Percentiles rank a stretch among this genome's conserved stretches.
phyloP scores from a whole-genome alignment of 2,797 vertebrate genomes.

The Arnoldichthys spilopterus region DNA sequence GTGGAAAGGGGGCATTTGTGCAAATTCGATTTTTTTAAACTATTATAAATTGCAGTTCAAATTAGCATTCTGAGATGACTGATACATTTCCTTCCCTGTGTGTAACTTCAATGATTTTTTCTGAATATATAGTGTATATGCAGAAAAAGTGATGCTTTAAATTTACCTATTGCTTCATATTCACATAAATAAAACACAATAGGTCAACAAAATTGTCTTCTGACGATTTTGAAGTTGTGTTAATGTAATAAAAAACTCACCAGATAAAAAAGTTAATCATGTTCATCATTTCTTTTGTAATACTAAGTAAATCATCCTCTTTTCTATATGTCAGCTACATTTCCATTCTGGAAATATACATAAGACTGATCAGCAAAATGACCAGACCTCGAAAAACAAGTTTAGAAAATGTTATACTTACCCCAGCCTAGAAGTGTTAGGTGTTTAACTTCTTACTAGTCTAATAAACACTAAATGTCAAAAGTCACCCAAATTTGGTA shows the following conservation, averaged over 20 bases:
- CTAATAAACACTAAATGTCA: too few species aligned
- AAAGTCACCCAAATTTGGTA: too few species aligned
- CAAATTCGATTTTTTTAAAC: neutral
- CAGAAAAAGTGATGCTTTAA: neutral
- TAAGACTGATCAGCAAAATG: too few species aligned
- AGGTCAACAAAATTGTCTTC: neutral
- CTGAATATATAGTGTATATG: neutral
- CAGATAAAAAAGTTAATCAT: too few species aligned
- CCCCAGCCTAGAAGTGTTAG: too few species aligned
- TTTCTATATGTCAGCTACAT: too few species aligned
- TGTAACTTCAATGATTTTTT: neutral
- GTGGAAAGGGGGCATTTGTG: neutral
- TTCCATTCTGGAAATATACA: too few species aligned
- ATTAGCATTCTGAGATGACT: neutral
- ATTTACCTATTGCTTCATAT: neutral
- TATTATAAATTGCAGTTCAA: neutral
- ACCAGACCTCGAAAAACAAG: too few species aligned
- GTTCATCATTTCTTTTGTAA: too few species aligned
- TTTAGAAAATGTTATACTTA: too few species aligned
- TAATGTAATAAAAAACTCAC: neutral
- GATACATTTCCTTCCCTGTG: neutral
- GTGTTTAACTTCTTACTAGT: too few species aligned
- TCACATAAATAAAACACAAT: neutral
- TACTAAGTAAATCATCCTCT: too few species aligned
- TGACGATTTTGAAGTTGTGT: neutral